Evolutionary conservation across 2,113 vertebrate genomes (phyloP).

Genomic region (Phalacrocorax aristotelis): DNA sequence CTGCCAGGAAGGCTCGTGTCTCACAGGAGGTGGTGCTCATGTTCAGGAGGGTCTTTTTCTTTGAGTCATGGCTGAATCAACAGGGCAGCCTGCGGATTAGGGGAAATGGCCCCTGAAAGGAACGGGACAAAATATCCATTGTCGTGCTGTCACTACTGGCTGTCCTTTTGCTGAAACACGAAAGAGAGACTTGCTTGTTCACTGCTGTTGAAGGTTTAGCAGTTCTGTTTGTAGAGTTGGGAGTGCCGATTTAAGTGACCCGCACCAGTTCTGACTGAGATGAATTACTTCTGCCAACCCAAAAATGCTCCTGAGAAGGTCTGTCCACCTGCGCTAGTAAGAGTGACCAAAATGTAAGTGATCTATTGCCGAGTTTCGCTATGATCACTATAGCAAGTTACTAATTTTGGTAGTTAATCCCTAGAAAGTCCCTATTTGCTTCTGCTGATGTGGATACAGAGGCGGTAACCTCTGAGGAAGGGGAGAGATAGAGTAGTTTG

Average conservation of each 20-base stretch:
- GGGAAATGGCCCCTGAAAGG: not conserved
- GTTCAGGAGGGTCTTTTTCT: not conserved
- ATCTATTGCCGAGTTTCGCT: not conserved
- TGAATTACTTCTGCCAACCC: not conserved
- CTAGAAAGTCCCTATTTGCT: not conserved
- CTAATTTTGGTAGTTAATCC: not conserved
- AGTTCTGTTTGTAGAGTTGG: not conserved
- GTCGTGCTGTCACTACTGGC: not conserved
- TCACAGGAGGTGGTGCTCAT: not conserved
- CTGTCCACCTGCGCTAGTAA: not conserved
- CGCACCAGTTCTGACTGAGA: not conserved
- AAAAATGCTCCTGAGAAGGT: not conserved
- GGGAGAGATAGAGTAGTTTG: not conserved
- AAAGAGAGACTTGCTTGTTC: not conserved
- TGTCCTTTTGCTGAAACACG: not conserved
- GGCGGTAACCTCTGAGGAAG: not conserved
- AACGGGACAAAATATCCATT: not conserved
- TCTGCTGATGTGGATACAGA: not conserved
- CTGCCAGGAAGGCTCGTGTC: not conserved
- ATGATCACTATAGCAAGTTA: not conserved
- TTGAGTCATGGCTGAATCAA: not conserved
- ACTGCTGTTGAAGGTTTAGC: not conserved
- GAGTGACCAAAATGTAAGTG: not conserved
- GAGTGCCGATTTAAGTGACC: rapidly evolving
- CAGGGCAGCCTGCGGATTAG: not conserved